Conservation (phyloP, 1,140 invertebrate genomes). For the Heliconius hermathena region DNA sequence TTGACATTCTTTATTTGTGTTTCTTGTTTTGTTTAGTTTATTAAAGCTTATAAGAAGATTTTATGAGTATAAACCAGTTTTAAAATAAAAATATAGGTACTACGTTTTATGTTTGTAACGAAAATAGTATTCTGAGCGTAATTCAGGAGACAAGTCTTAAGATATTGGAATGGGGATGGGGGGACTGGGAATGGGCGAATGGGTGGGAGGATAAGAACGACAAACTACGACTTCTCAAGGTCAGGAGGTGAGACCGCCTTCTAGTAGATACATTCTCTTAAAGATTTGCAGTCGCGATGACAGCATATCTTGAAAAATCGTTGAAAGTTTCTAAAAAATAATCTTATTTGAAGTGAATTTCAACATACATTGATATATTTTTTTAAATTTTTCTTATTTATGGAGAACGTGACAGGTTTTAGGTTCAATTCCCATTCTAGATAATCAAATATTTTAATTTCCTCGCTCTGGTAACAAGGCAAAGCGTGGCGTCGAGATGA, state of each 20-base stretch:
- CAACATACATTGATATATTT: neutral
- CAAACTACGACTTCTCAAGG: conserved; percentile 51
- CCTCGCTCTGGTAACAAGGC: too few species aligned
- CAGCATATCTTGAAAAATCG: neutral
- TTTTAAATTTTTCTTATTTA: too few species aligned
- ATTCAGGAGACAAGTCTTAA: conserved; percentile 31
- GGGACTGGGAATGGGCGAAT: conserved; percentile 16
- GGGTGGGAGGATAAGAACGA: conserved; percentile 45
- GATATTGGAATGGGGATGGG: conserved; percentile 33
- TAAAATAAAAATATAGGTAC: conserved; percentile 1
- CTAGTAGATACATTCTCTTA: neutral
- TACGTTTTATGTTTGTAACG: conserved; percentile 19
- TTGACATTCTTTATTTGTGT: neutral
- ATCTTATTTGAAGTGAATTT: neutral
- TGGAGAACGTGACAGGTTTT: too few species aligned
- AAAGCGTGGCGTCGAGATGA: too few species aligned
- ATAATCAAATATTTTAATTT: too few species aligned
- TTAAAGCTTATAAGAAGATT: conserved; percentile 4
- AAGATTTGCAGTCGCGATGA: conserved; percentile 12
- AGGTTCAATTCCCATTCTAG: too few species aligned
- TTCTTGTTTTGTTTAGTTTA: neutral
- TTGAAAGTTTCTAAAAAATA: neutral
- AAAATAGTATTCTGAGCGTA: conserved; percentile 25
- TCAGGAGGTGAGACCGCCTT: conserved; percentile 45
- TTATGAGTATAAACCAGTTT: neutral